A percentile compares a stretch with the other conserved stretches of the same genome.
Evolutionary conservation across 2,113 vertebrate genomes (phyloP).

Genomic region (Equus quagga): DNA sequence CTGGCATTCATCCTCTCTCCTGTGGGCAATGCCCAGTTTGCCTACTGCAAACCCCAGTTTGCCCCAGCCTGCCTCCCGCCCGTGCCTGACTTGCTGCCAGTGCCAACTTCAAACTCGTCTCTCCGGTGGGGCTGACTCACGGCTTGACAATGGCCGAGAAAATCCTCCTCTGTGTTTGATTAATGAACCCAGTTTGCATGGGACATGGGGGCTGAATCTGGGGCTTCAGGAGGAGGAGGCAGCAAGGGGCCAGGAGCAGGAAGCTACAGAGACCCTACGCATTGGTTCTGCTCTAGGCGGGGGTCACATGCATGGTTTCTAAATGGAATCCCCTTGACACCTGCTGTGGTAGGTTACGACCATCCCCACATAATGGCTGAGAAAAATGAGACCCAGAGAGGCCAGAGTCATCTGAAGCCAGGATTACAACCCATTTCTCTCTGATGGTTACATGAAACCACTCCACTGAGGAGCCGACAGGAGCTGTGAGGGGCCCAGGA

Average conservation of each 20-base stretch:
- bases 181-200: conserved; percentile 78
- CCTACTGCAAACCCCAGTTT: conserved; percentile 13
- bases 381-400: background rate
- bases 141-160: conserved; percentile 75
- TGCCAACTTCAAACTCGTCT: conserved; percentile 79
- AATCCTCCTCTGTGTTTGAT: conserved; percentile 82
- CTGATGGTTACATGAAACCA: background rate
- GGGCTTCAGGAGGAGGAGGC: background rate
- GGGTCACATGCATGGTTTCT: background rate
- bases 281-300: background rate
- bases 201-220: conserved; percentile 35
- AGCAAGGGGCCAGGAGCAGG: background rate
- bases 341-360: background rate
- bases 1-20: conserved; percentile 70
- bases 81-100: conserved; percentile 47
- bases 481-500: rapidly evolving
- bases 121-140: conserved; percentile 79
- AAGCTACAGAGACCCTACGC: background rate
- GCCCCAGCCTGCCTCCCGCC: conserved; percentile 56
- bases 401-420: background rate
- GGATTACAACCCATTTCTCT: background rate
- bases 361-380: background rate
- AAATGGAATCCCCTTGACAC: background rate
- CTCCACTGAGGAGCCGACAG: background rate
- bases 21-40: conserved; percentile 74